Conservation (phyloP, 2,888 invertebrate genomes). For the Chydorus sphaericus region DNA sequence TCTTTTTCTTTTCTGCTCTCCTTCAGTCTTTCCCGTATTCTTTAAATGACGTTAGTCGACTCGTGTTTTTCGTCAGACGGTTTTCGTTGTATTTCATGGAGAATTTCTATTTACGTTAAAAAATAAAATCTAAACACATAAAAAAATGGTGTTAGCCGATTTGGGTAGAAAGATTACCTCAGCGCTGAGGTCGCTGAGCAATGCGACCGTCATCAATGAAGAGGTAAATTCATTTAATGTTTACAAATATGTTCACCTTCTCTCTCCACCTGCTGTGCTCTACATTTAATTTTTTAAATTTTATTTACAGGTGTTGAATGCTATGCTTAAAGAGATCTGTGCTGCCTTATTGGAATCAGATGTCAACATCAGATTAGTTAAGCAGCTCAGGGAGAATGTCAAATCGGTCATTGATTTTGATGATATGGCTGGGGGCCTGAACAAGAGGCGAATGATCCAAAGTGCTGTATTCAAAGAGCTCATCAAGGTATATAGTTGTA, state of each 20-base stretch:
- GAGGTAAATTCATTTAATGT: conserved; percentile 48
- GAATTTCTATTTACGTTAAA: too few species aligned
- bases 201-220: conserved; percentile 96
- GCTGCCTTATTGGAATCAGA: conserved; percentile 94
- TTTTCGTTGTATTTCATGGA: too few species aligned
- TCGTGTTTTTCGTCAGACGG: too few species aligned
- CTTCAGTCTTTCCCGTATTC: too few species aligned
- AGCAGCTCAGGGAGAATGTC: conserved; percentile 93
- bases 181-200: conserved; percentile 90
- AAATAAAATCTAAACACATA: too few species aligned
- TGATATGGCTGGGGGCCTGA: conserved; percentile 97
- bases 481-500: conserved; percentile 52
- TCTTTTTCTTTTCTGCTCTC: too few species aligned
- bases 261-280: background rate
- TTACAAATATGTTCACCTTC: background rate
- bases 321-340: conserved; percentile 98
- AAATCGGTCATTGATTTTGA: conserved; percentile 94
- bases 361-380: conserved; percentile 84
- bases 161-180: conserved; percentile 98
- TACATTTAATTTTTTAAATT: background rate
- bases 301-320: conserved; percentile 93
- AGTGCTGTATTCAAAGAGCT: conserved; percentile 97
- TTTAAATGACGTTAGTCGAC: too few species aligned
- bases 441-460: conserved; percentile 96
- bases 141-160: conserved; percentile 97